phyloP scores from a whole-genome alignment of 2,113 vertebrate genomes.

The Nycticorax nycticorax region DNA sequence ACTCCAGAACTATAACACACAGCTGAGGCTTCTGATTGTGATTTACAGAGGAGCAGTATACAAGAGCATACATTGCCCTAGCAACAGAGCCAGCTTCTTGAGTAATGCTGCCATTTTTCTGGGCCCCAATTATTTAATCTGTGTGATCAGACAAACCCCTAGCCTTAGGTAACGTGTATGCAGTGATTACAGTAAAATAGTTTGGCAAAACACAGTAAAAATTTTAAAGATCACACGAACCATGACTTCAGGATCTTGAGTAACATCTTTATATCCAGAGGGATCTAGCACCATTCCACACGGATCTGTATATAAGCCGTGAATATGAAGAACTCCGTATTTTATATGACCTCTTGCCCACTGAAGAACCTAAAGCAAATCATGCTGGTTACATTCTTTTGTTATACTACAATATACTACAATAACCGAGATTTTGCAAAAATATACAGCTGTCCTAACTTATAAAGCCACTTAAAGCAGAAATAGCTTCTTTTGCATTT shows the following conservation, averaged over 20 bases:
- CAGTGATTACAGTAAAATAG: neutral
- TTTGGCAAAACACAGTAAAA: neutral
- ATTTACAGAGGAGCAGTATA: neutral
- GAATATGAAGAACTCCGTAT: constrained; percentile 76
- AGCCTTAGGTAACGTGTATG: neutral
- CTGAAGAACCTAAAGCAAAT: constrained; percentile 69
- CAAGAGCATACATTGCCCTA: neutral
- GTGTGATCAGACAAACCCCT: neutral
- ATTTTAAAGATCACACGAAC: constrained; percentile 31
- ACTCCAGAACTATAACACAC: neutral
- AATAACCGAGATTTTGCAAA: neutral
- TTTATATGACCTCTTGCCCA: constrained; percentile 71
- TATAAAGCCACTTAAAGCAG: neutral
- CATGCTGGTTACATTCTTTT: neutral
- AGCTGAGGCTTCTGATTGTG: neutral
- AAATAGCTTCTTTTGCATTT: neutral
- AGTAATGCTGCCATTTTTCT: neutral
- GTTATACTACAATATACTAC: neutral
- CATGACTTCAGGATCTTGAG: constrained; percentile 79
- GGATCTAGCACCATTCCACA: constrained; percentile 78
- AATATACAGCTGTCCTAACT: neutral
- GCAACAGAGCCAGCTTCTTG: neutral
- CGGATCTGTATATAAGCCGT: constrained; percentile 75
- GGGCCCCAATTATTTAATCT: neutral
- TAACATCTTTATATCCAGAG: constrained; percentile 75